Evolutionary conservation across 2,888 invertebrate species (phyloP), one percentile per base, ranked within the genome.

Genomic region (Drosophila maculinotata): DNA sequence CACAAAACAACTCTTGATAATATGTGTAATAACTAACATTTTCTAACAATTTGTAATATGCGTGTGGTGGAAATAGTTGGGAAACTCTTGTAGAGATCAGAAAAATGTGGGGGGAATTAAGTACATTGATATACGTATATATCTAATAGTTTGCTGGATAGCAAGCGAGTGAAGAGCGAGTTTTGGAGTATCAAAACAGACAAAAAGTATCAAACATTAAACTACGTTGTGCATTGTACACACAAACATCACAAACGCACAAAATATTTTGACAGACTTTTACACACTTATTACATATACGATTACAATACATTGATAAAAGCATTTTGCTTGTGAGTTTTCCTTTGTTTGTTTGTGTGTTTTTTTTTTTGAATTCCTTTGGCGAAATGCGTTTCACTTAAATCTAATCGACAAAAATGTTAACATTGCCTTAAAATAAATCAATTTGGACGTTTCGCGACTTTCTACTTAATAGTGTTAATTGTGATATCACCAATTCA

Each of bases 401-500:
- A 53, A 33, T 49, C 77, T 73, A 66, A 53, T 53, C 56, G 54
- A 72, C 53, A 71, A 54, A 51, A 77, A 62, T 75, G 71, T 85
- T 87, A 79, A 70, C 76, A 65, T 69, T 82, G 62, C 48, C 69
- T 65, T 67, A 69, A 69, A 81, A 67, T 70, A 52, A 85, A 75
- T 78, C 73, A 71, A 84, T 74, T 60, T 81, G 85, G 85, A 85
- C 85, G 86, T 88, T 60, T 68, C 41, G 59, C 12, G 62, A 85
- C 66, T 45, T 20, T 36, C 41, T 67, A 72, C 62, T 45, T 73
- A 63, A 68, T 56, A 45, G 25, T 63, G 73, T 62, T 62, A 67
- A 76, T 76, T 62, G 71, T 73, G 76, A 74, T 87, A 87, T 88
- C 89, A 89, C 89, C 70, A 68, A 72, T 71, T 59, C 39, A 76